Percentiles rank a stretch among this genome's conserved stretches.
Conservation (phyloP, 2,797 vertebrate species). For the Chloroceryle amazona region DNA sequence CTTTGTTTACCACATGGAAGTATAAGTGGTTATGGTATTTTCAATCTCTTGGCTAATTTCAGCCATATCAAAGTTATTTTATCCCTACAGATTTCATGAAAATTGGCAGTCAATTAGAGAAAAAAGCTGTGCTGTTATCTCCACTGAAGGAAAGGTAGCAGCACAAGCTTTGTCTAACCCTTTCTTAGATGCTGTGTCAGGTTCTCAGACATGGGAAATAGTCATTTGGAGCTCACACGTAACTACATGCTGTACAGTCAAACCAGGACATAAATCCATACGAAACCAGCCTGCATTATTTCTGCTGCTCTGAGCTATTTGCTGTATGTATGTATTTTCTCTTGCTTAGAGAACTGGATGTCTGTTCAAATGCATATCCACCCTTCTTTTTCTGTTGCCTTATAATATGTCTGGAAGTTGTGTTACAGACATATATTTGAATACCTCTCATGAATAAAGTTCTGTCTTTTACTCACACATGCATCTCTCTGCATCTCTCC, state of each 20-base stretch:
- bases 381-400: neutral
- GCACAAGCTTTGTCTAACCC: neutral
- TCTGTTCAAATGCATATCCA: neutral
- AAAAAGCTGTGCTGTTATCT: neutral
- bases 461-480: neutral
- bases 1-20: neutral
- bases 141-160: neutral
- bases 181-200: neutral
- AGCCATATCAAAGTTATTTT: neutral
- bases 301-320: constrained; percentile 28
- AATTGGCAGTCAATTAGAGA: neutral
- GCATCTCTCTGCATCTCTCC: neutral
- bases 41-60: constrained; percentile 29
- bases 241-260: neutral
- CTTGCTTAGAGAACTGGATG: neutral
- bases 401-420: constrained; percentile 8
- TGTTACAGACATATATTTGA: constrained; percentile 13
- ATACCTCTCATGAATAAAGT: neutral
- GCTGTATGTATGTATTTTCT: neutral
- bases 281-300: neutral
- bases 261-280: constrained; percentile 4
- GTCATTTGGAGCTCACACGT: neutral
- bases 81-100: neutral
- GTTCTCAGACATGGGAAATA: neutral
- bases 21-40: neutral